These are phyloP conservation scores for Siniperca undulata DNA, from an alignment of 2,797 vertebrate species.

Conservation along the genomic window DNA sequence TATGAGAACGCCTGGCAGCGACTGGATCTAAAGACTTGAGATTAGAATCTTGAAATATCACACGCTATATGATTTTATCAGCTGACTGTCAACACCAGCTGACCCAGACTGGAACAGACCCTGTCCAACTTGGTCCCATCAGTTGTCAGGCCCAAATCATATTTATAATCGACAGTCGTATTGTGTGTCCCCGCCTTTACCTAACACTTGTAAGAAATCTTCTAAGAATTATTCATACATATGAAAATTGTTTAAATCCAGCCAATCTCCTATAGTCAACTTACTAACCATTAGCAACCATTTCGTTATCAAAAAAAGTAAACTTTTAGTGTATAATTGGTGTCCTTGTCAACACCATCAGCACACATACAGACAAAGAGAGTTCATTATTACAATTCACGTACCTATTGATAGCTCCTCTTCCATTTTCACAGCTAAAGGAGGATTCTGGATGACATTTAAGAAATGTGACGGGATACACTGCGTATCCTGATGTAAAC, in stretches of 20 bases:
- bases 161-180: not conserved
- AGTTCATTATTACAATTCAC: constrained; percentile 21
- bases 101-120: too few relatives aligned
- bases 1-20: too few relatives aligned
- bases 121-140: too few relatives aligned
- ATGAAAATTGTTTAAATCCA: not conserved
- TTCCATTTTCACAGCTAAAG: constrained; percentile 19
- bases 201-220: not conserved
- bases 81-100: too few relatives aligned
- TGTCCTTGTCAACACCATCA: not conserved
- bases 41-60: too few relatives aligned
- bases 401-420: constrained; percentile 50
- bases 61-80: too few relatives aligned
- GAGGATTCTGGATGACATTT: constrained; percentile 14
- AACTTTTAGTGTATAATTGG: not conserved
- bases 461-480: constrained; percentile 12
- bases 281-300: not conserved
- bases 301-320: constrained; percentile 19
- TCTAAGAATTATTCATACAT: not conserved
- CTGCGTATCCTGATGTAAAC: constrained; percentile 15
- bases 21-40: not conserved
- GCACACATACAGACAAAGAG: not conserved
- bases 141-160: too few relatives aligned
- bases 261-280: not conserved
- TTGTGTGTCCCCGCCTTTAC: not conserved